phyloP scores from a whole-genome alignment of 2,113 vertebrate genomes.

The Rhombomys opimus region DNA sequence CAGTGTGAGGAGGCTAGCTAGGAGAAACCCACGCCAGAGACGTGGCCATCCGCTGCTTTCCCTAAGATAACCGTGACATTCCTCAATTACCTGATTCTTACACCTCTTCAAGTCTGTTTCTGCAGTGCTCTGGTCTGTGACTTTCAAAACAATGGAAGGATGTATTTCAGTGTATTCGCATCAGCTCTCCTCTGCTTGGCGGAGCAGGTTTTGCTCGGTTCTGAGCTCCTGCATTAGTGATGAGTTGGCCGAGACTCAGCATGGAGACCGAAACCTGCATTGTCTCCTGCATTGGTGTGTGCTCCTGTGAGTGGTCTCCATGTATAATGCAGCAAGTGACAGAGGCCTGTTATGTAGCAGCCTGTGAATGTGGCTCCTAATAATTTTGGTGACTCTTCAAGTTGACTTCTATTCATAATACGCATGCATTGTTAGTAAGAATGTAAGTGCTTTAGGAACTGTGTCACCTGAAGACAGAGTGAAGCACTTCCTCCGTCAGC shows the following conservation, averaged over 20 bases:
- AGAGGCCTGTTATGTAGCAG: background rate
- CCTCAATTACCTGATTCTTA: background rate
- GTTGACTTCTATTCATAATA: background rate
- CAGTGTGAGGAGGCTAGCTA: background rate
- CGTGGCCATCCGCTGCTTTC: background rate
- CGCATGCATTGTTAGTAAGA: background rate
- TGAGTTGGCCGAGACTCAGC: background rate
- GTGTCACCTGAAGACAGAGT: background rate
- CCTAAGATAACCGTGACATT: background rate
- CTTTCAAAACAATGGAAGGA: slow-evolving; percentile 4
- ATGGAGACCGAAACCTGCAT: background rate
- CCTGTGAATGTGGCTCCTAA: background rate
- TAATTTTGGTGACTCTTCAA: background rate
- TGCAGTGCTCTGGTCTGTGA: background rate
- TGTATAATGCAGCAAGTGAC: background rate
- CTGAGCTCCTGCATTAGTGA: slow-evolving; percentile 25
- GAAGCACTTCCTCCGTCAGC: background rate
- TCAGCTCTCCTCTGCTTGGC: background rate
- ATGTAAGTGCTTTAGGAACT: background rate
- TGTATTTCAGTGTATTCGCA: background rate
- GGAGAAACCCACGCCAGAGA: background rate
- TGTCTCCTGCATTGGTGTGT: background rate
- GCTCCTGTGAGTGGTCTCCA: background rate
- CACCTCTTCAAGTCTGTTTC: slow-evolving; percentile 36
- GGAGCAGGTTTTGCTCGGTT: no score